phyloP scores from a whole-genome alignment of 1,140 invertebrate genomes.

The Colletes gigas region DNA sequence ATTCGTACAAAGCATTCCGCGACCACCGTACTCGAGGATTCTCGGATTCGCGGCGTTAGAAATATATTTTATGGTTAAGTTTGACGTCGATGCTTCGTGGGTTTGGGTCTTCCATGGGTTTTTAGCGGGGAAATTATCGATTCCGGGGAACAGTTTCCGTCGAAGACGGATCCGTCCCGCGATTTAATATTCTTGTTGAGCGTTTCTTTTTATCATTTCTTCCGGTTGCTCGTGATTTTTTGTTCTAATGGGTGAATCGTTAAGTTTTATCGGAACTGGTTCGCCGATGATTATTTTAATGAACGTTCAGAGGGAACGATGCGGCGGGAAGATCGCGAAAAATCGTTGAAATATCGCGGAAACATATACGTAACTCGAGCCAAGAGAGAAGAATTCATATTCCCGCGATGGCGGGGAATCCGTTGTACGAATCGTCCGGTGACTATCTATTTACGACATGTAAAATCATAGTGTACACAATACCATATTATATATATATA shows the following conservation, averaged over 20 bases:
- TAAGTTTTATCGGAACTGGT: slow-evolving; percentile 5
- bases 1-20: slow-evolving; percentile 52
- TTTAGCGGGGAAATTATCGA: not conserved
- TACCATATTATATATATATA: slow-evolving; percentile 57
- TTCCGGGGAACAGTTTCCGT: not conserved
- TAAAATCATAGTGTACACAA: slow-evolving; percentile 68
- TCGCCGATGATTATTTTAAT: not conserved
- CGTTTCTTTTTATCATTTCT: not conserved
- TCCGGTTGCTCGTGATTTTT: not conserved
- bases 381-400: slow-evolving; percentile 8
- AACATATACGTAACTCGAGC: slow-evolving; percentile 51
- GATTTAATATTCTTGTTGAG: slow-evolving; percentile 4
- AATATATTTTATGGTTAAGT: not conserved
- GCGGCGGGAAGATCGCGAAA: not conserved
- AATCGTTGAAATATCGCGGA: slow-evolving; percentile 11
- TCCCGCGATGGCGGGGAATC: slow-evolving; percentile 35
- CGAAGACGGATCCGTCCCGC: no score
- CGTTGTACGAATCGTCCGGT: slow-evolving; percentile 51
- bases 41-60: no score
- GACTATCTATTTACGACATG: slow-evolving; percentile 57
- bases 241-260: not conserved
- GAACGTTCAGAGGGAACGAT: not conserved
- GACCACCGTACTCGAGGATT: no score
- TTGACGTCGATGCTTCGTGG: not conserved
- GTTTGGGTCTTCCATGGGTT: not conserved